Percentiles rank a stretch among this genome's conserved stretches.
Conservation (phyloP, 2,113 vertebrate species). For the Cynopterus brachyotis region DNA sequence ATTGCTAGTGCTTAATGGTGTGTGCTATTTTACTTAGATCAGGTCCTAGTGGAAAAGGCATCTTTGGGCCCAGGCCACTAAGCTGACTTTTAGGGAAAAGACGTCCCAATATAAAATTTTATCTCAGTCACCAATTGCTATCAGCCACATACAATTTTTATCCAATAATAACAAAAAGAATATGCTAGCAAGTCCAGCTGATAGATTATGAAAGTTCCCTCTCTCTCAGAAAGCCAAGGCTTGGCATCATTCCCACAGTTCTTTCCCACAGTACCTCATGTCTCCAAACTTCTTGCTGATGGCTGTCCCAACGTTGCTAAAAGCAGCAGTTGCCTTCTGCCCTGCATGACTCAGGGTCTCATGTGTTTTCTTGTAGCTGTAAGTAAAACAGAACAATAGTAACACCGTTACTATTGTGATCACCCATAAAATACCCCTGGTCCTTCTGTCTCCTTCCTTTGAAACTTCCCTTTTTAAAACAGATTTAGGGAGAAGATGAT, state of each 20-base stretch:
- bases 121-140: not conserved
- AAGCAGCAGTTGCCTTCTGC: constrained; percentile 94
- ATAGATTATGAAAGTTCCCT: not conserved
- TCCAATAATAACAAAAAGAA: not conserved
- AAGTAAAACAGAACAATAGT: constrained; percentile 40
- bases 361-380: constrained; percentile 96
- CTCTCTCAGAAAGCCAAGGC: constrained; percentile 30
- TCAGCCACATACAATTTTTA: not conserved
- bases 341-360: constrained; percentile 95
- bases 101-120: not conserved
- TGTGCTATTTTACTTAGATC: not conserved
- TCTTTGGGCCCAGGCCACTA: not conserved
- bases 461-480: not conserved
- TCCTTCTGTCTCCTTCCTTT: not conserved
- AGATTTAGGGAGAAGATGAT: not conserved
- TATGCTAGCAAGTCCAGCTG: not conserved
- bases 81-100: constrained; percentile 11
- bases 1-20: not conserved
- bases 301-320: constrained; percentile 93
- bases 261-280: constrained; percentile 90
- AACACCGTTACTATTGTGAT: not conserved
- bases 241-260: not conserved
- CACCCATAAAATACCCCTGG: not conserved
- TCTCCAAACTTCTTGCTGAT: constrained; percentile 96
- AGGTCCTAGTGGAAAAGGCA: not conserved